Base-by-base conservation (phyloP, 1,140 invertebrate genomes). In the Dendroctonus valens region DNA sequence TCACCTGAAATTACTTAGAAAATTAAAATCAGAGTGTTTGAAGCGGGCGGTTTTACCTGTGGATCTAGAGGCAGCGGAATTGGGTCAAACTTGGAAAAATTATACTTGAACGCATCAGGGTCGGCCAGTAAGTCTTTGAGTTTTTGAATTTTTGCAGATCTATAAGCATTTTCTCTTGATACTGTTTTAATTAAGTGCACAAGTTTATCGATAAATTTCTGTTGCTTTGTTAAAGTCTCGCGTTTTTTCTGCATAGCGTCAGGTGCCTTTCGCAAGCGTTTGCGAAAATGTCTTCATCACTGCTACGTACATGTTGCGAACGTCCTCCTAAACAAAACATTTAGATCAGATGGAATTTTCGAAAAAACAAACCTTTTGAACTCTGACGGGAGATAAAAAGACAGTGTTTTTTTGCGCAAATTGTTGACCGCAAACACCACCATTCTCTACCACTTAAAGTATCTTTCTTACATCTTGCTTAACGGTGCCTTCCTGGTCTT, bases 51-150 rank as follows among this genome's bases (percentile, higher is more conserved):
- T 59, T 5, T 26, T 55, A 68, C 88, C 68, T 89, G 89, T 0
- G 97, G 96, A 83, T 99, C 95, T 12, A 99, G 80, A 0, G 96
- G 96, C 74, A 99, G 90, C 0, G 94, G 93, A 67, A 98, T 87
- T 0, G 93, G 89, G 72, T 97, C 95, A 80, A 98, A 96, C 76
- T 89, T 89, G 0, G 88, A 84, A 80, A 98, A 96, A 81, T 96
- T 96, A 58, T 91, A 90, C 79, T 93, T 94, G 73, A 74, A 72
- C 6, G 61, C 85, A 76, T 93, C 90, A 5, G 88, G 83, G 75
- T 97, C 93, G 8, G 86, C 85, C 5, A 98, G 79, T 3, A 97
- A 79, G 41, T 89, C 84, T 76, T 94, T 92, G 6, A 97, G 83
- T 70, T 90, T 86, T 75, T 97, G 95, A 11, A 91, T 89, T 79